Percentiles rank a stretch among this genome's conserved stretches.
Conservation (phyloP, 1,140 invertebrate species). For the Drosophila rufa region DNA sequence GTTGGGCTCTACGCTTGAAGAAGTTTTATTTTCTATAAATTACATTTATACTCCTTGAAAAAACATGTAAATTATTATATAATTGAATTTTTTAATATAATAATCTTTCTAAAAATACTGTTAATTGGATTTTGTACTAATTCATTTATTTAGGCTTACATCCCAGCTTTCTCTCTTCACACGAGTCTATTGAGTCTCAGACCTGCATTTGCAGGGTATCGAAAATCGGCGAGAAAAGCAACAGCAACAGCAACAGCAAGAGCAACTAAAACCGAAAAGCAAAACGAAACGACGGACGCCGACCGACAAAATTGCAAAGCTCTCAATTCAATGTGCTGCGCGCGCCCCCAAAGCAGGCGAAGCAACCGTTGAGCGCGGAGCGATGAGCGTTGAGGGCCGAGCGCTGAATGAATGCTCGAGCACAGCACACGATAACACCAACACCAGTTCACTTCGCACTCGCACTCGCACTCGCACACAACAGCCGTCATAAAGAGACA, state of each 20-base stretch:
- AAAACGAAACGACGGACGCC: constrained; percentile 20
- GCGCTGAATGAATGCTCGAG: constrained; percentile 73
- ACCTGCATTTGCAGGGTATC: neutral
- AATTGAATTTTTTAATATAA: too few species aligned
- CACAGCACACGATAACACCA: constrained; percentile 58
- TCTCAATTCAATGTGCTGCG: constrained; percentile 64
- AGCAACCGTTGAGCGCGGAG: constrained; percentile 34
- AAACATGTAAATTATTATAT: too few species aligned
- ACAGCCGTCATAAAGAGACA: constrained; percentile 7
- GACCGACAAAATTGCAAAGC: constrained; percentile 77
- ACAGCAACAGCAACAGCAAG: constrained; percentile 24
- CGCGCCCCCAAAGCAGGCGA: constrained; percentile 54
- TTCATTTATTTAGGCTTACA: too few species aligned
- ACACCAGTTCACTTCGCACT: constrained; percentile 11
- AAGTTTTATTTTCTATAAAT: too few species aligned
- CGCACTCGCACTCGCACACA: neutral
- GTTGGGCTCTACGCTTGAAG: too few species aligned
- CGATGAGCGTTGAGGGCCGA: constrained; percentile 20
- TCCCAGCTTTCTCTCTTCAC: too few species aligned
- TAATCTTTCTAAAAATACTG: too few species aligned
- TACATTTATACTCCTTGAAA: too few species aligned
- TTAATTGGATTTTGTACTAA: too few species aligned
- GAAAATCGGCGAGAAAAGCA: constrained; percentile 41
- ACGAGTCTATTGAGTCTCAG: too few species aligned
- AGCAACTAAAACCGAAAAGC: constrained; percentile 28